Evolutionary conservation across 2,888 invertebrate species (phyloP).

Genomic region (Lithophane leautieri): DNA sequence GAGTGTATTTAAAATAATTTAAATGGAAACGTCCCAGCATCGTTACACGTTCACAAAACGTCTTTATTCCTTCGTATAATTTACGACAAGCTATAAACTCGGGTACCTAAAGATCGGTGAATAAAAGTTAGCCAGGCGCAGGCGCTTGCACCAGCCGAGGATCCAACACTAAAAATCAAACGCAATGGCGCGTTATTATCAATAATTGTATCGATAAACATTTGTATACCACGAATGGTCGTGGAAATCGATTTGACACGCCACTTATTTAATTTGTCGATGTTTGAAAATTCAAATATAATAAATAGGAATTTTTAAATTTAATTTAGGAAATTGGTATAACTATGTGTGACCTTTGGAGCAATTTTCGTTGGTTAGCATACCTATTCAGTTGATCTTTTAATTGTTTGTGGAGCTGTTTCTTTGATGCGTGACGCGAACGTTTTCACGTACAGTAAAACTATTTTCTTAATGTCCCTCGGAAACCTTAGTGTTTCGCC

Average conservation of each 20-base stretch:
- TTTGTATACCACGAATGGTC: conserved; percentile 56
- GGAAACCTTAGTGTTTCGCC: too few species aligned
- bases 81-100: conserved; percentile 86
- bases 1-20: conserved; percentile 85
- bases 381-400: conserved; percentile 29
- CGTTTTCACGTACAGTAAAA: neutral
- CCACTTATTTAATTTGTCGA: conserved; percentile 61
- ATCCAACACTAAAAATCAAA: conserved; percentile 79
- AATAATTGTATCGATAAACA: conserved; percentile 69
- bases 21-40: conserved; percentile 84
- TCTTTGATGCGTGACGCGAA: conserved; percentile 10
- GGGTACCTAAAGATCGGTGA: conserved; percentile 84
- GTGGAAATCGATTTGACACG: conserved; percentile 62
- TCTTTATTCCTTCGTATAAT: conserved; percentile 86
- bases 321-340: conserved; percentile 60
- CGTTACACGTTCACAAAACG: conserved; percentile 83
- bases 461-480: too few species aligned
- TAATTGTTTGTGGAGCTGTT: conserved; percentile 24
- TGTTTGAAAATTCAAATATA: conserved; percentile 50
- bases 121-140: conserved; percentile 84
- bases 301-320: conserved; percentile 61
- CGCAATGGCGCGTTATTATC: conserved; percentile 63
- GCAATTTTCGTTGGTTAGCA: conserved; percentile 47
- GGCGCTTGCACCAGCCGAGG: conserved; percentile 74
- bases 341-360: conserved; percentile 52